Evolutionary conservation across 2,888 invertebrate species (phyloP), one percentile per base, ranked within the genome.

Genomic region (Pandemis heparana): DNA sequence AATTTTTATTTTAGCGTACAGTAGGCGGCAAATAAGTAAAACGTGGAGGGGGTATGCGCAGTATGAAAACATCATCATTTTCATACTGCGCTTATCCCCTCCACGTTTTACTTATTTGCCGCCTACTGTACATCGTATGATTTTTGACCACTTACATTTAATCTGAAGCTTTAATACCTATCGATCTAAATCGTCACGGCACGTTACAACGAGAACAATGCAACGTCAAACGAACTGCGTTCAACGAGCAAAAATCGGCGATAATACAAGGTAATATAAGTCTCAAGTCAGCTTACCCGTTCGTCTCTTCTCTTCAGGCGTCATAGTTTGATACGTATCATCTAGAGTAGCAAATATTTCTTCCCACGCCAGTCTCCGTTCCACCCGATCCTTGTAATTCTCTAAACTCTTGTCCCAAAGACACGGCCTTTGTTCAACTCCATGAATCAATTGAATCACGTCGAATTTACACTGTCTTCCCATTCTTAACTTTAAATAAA

Each of bases 331-430:
- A 79, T 89, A 94, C 3, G 80, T 80, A 0, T 85, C 85, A 0
- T 94, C 92, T 9, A 94, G 79, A 51, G 81, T 79, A 14, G 77
- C 79, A 75, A 90, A 93, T 78, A 94, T 91, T 76, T 92, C 88
- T 66, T 90, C 89, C 94, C 94, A 94, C 79, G 94, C 91, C 14
- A 76, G 74, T 53, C 89, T 80, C 59, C 92, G 84, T 80, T 94
- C 93, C 0, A 87, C 77, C 0, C 91, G 87, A 78, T 93, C 93
- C 79, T 92, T 94, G 75, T 94, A 92, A 71, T 82, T 83, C 59
- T 93, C 93, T 51, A 86, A 77, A n/a, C 83, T 84, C 78, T 88
- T 92, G 79, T 94, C 89, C 94, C 94, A 94, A 68, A 94, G 80
- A 72, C 91, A 91, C 0, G 92, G 91, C 0, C 91, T 83, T 1